Evolutionary conservation across 1,140 invertebrate genomes (phyloP).

Genomic region (Eueides isabella): DNA sequence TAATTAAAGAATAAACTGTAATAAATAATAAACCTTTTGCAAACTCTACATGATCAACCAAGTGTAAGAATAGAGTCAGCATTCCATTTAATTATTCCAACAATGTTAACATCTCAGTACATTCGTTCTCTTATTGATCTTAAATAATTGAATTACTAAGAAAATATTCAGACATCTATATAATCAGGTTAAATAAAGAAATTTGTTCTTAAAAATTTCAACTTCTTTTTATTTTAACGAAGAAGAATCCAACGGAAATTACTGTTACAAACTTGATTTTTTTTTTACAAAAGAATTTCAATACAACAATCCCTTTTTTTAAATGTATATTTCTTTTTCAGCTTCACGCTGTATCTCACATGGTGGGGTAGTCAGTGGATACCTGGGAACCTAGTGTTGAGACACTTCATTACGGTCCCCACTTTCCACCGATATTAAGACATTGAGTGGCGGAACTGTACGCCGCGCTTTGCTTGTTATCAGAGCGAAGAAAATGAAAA

Average conservation of each 20-base stretch:
- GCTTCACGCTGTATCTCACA: too few species aligned
- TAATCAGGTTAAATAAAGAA: slow-evolving; percentile 7
- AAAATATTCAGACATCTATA: background rate
- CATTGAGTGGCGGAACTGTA: too few species aligned
- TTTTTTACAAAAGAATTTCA: background rate
- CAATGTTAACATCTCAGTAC: background rate
- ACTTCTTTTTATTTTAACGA: background rate
- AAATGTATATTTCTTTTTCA: too few species aligned
- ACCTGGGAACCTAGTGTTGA: too few species aligned
- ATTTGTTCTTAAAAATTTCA: background rate
- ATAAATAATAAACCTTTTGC: background rate
- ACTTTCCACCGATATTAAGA: too few species aligned
- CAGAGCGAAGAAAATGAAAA: too few species aligned
- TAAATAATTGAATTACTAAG: background rate
- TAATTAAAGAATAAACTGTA: background rate
- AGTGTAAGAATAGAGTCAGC: background rate
- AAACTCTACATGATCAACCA: background rate
- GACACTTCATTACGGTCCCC: too few species aligned
- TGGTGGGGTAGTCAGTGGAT: too few species aligned
- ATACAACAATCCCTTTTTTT: too few species aligned
- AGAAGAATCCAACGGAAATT: background rate
- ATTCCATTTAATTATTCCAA: background rate
- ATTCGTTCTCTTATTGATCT: background rate
- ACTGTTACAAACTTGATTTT: background rate
- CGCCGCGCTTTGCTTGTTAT: too few species aligned